These are phyloP conservation scores for Trachelus tabidus DNA, from an alignment of 2,888 invertebrate species.

Conservation along the genomic window DNA sequence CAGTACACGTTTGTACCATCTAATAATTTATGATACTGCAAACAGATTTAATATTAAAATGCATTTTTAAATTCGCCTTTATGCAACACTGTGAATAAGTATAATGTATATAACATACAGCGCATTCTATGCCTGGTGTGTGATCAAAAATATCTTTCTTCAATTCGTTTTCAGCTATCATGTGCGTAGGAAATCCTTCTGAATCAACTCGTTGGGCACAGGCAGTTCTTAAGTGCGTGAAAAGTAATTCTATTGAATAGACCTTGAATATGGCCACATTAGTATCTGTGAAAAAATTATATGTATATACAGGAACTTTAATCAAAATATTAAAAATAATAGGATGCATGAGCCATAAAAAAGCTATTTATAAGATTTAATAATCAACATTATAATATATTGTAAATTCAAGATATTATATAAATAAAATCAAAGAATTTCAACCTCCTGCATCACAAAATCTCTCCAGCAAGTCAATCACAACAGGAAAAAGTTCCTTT, in stretches of 20 bases:
- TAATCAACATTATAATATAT: neutral
- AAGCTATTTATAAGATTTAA: neutral
- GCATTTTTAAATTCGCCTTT: too few relatives aligned
- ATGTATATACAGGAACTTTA: neutral
- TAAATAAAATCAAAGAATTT: too few relatives aligned
- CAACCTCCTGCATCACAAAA: too few relatives aligned
- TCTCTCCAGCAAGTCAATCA: constrained; percentile 25
- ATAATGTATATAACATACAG: constrained; percentile 44
- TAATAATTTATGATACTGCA: constrained; percentile 43
- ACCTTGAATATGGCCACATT: constrained; percentile 44
- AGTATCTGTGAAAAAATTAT: constrained; percentile 21
- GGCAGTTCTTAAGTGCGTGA: constrained; percentile 50
- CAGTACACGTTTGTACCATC: constrained; percentile 42
- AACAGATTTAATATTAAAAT: constrained; percentile 9
- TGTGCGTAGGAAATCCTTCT: constrained; percentile 33
- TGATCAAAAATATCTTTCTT: constrained; percentile 60
- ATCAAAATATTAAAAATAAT: too few relatives aligned
- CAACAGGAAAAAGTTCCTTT: constrained; percentile 25
- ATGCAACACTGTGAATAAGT: too few relatives aligned
- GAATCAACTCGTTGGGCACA: neutral
- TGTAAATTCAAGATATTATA: too few relatives aligned
- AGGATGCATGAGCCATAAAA: too few relatives aligned
- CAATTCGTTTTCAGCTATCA: constrained; percentile 55
- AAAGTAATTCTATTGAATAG: constrained; percentile 59
- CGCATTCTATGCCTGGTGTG: constrained; percentile 57